A percentile compares a stretch with the other conserved stretches of the same genome.
Conservation (phyloP, 2,113 vertebrate species). For the Oxyruncus cristatus region DNA sequence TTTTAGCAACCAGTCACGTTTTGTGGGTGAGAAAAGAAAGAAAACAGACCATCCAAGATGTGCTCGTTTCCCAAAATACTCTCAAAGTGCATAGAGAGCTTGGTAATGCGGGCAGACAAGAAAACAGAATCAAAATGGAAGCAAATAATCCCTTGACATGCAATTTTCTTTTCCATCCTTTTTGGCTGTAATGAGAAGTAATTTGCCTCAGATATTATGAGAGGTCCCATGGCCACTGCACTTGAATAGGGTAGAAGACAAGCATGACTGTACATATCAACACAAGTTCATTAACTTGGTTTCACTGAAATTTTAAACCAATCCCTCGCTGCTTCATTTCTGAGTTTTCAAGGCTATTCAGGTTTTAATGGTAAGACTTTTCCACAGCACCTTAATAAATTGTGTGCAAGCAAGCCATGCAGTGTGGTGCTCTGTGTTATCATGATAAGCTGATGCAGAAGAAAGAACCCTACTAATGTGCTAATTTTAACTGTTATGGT, state of each 20-base stretch:
- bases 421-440: neutral
- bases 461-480: neutral
- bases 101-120: neutral
- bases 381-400: conserved; percentile 13
- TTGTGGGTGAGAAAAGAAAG: neutral
- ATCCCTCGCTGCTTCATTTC: neutral
- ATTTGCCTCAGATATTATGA: conserved; percentile 6
- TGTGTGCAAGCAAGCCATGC: neutral
- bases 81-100: neutral
- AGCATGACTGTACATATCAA: conserved; percentile 29
- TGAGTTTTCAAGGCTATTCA: conserved; percentile 10
- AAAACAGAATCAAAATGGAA: neutral
- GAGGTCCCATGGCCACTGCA: neutral
- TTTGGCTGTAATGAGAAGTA: neutral
- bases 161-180: conserved; percentile 12
- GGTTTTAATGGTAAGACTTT: conserved; percentile 9
- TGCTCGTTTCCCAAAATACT: neutral
- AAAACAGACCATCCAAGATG: neutral
- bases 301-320: conserved; percentile 19
- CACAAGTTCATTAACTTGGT: conserved; percentile 22
- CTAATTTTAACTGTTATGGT: conserved; percentile 50
- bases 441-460: conserved; percentile 15
- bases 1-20: neutral
- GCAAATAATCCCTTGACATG: neutral
- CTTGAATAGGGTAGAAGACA: neutral